Evolutionary conservation across 2,888 invertebrate species (phyloP).

Genomic region (Oxycera nigricornis): DNA sequence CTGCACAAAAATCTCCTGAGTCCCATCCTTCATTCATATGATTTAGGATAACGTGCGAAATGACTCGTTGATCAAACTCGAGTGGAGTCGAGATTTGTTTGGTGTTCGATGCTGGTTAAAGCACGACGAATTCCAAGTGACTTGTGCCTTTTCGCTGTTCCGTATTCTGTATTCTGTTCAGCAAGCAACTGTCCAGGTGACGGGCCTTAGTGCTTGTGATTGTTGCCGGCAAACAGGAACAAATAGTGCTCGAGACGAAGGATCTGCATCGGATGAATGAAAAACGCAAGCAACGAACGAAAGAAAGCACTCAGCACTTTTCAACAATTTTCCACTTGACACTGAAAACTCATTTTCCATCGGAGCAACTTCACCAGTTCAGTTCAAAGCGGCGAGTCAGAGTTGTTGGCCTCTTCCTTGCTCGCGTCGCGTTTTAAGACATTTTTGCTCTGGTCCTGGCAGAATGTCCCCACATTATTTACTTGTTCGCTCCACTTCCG

Average conservation of each 20-base stretch:
- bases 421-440: slow-evolving; percentile 19
- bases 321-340: slow-evolving; percentile 47
- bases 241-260: slow-evolving; percentile 23
- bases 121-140: not conserved
- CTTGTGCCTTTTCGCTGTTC: slow-evolving; percentile 12
- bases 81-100: slow-evolving; percentile 11
- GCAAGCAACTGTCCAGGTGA: slow-evolving; percentile 44
- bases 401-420: not conserved
- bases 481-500: slow-evolving; percentile 6
- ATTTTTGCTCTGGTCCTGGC: not conserved
- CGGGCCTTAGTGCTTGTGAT: slow-evolving; percentile 10
- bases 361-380: slow-evolving; percentile 1
- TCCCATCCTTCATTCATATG: slow-evolving; percentile 42
- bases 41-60: slow-evolving; percentile 10
- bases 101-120: not conserved
- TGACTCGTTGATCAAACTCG: not conserved
- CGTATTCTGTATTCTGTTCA: slow-evolving; percentile 22
- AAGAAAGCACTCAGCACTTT: slow-evolving; percentile 47
- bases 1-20: slow-evolving; percentile 38
- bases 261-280: slow-evolving; percentile 24
- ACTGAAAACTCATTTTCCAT: slow-evolving; percentile 47
- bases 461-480: slow-evolving; percentile 22
- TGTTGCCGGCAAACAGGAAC: slow-evolving; percentile 20
- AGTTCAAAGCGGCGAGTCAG: slow-evolving; percentile 15
- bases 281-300: slow-evolving; percentile 32